Conservation (phyloP, 1,140 invertebrate genomes). For the Cydia pomonella region DNA sequence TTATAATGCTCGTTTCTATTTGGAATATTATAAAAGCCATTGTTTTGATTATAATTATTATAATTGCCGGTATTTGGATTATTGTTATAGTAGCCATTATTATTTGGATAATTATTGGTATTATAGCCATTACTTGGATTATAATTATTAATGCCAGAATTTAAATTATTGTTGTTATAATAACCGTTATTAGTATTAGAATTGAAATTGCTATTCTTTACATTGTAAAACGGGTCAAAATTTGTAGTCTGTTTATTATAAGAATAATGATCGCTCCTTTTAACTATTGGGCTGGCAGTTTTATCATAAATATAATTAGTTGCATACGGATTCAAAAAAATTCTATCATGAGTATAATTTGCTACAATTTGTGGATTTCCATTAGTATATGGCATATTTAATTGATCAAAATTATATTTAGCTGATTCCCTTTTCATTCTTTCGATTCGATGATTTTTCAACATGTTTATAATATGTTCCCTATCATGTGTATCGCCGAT, state of each 20-base stretch:
- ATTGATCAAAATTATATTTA: slow-evolving; percentile 28
- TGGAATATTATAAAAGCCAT: neutral
- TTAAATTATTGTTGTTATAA: neutral
- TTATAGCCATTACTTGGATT: neutral
- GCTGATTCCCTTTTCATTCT: neutral
- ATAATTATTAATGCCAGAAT: neutral
- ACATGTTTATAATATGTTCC: slow-evolving; percentile 12
- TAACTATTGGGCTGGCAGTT: slow-evolving; percentile 2
- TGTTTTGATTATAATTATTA: slow-evolving; percentile 2
- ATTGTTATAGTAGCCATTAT: neutral
- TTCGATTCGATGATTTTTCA: neutral
- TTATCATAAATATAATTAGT: neutral
- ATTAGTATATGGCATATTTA: slow-evolving; percentile 18
- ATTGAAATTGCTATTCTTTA: neutral
- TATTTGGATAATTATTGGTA: neutral
- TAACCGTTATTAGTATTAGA: neutral
- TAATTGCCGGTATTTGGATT: neutral
- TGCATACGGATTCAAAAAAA: neutral
- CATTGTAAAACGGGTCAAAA: slow-evolving; percentile 2
- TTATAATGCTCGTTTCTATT: neutral
- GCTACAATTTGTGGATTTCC: neutral
- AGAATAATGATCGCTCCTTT: neutral
- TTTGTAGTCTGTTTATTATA: neutral
- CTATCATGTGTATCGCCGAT: slow-evolving; percentile 1
- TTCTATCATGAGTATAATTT: neutral